Percentiles rank a stretch among this genome's conserved stretches.
phyloP scores from a whole-genome alignment of 2,888 invertebrate genomes.

The Pyralis farinalis region DNA sequence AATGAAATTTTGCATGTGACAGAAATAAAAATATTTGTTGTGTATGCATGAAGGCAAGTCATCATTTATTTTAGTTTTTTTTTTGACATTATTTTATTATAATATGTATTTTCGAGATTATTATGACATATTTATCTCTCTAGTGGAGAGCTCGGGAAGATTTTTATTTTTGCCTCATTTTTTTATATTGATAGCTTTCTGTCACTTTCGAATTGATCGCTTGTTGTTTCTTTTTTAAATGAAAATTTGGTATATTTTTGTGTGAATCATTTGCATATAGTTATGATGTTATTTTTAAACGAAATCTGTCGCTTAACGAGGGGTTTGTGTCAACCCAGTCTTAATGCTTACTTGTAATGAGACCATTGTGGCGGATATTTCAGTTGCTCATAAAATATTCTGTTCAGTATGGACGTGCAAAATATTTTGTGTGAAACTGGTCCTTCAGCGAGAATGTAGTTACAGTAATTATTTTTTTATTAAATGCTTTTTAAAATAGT shows the following conservation, averaged over 20 bases:
- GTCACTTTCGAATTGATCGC: slow-evolving; percentile 55
- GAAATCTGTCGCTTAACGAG: neutral
- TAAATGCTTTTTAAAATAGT: slow-evolving; percentile 14
- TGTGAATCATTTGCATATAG: slow-evolving; percentile 46
- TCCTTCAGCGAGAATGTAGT: slow-evolving; percentile 34
- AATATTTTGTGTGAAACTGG: no score
- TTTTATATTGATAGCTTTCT: slow-evolving; percentile 53
- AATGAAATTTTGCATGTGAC: slow-evolving; percentile 56
- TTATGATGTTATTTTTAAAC: slow-evolving; percentile 15
- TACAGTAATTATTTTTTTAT: slow-evolving; percentile 39
- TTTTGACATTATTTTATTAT: slow-evolving; percentile 21
- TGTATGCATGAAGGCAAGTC: slow-evolving; percentile 64
- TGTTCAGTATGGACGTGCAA: no score
- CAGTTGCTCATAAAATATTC: no score
- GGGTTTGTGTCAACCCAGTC: neutral
- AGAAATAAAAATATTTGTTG: slow-evolving; percentile 47
- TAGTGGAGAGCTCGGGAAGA: slow-evolving; percentile 80
- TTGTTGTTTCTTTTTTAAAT: slow-evolving; percentile 26
- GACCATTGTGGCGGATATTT: neutral
- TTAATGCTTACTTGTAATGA: neutral
- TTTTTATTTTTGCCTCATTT: slow-evolving; percentile 40
- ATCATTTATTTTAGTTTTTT: slow-evolving; percentile 34
- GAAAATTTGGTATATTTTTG: slow-evolving; percentile 20
- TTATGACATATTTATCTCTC: slow-evolving; percentile 62
- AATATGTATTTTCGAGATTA: slow-evolving; percentile 28